These are phyloP conservation scores for Branchipolynoe longqiensis DNA, from an alignment of 2,888 invertebrate genomes.

Conservation along the genomic window DNA sequence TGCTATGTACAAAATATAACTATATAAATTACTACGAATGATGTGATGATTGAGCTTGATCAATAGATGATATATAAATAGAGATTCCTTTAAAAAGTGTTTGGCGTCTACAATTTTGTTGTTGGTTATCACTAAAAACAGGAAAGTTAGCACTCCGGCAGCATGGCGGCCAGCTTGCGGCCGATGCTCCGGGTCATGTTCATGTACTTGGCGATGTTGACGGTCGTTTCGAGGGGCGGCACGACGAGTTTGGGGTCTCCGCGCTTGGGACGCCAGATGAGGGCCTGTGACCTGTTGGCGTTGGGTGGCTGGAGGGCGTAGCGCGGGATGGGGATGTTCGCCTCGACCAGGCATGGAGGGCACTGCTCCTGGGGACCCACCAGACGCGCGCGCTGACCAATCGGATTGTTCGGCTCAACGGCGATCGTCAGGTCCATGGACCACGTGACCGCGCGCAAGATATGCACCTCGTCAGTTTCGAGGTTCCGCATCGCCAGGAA, in stretches of 20 bases:
- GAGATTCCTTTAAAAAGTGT: too few species aligned
- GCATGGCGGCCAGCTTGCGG: not conserved
- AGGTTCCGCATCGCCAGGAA: constrained; percentile 81
- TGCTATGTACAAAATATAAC: too few species aligned
- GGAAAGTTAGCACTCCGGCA: constrained; percentile 43
- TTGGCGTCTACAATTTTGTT: too few species aligned
- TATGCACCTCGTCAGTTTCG: constrained; percentile 76
- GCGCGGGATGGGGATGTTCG: constrained; percentile 72
- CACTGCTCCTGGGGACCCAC: constrained; percentile 67
- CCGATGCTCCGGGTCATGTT: constrained; percentile 46
- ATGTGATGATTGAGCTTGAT: not conserved
- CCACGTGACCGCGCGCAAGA: constrained; percentile 79
- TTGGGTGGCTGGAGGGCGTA: constrained; percentile 80
- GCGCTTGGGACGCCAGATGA: constrained; percentile 78
- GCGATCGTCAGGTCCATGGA: constrained; percentile 79
- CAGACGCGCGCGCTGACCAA: constrained; percentile 77
- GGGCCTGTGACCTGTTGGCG: constrained; percentile 80
- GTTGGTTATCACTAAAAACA: not conserved
- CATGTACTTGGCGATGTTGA: constrained; percentile 66
- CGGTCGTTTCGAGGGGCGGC: constrained; percentile 73
- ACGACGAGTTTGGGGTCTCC: constrained; percentile 78
- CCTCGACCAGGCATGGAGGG: constrained; percentile 62
- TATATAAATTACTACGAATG: too few species aligned
- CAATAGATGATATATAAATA: not conserved
- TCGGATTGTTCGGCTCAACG: constrained; percentile 76